Base-by-base conservation (phyloP, 2,888 invertebrate species). In the Noctua fimbriata region DNA sequence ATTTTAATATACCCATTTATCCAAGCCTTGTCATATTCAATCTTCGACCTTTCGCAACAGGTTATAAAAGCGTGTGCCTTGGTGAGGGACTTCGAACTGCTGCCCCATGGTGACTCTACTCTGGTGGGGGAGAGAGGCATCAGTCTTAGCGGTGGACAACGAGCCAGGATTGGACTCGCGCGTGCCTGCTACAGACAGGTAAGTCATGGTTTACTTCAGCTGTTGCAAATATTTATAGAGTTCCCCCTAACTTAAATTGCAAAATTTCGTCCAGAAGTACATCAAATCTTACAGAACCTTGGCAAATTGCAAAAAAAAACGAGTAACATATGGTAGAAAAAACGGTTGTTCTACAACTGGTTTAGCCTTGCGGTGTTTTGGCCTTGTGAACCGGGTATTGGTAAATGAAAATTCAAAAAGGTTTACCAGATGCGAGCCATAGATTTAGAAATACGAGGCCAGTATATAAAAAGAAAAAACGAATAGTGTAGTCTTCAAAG, bases 91-190 rank as follows among this genome's bases (percentile, higher is more conserved):
- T 97, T 98, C 87, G 97, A 97, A 72, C 97, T 97, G 85, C 96
- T 98, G 73, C 98, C 98, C 0, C 95, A 97, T 32, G 98, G 98
- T 1, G 98, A 98, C 91, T 94, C 97, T 70, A 98, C 98, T 0
- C 91, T 98, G 77, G 98, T 99, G 1, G 98, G 98, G 0, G 98
- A 98, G 91, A 96, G 98, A 76, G 98, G 98, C 14, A 97, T 98
- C 76, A 97, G 98, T 75, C 95, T 99, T 66, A 98, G 98, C 89
- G 98, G 98, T 9, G 98, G 98, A 2, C 98, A 98, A 95, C 97
- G 98, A 84, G 98, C 98, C 0, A 97, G 98, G 81, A 97, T 99
- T 81, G 98, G 98, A 87, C 95, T 98, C 36, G 98, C 98, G 0
- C 96, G 98, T 83, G 98, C 98, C 4, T 97, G 98, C 76, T 99